Percentiles rank a stretch among this genome's conserved stretches.
Evolutionary conservation across 2,888 invertebrate genomes (phyloP).

Genomic region (Sacculina carcini): DNA sequence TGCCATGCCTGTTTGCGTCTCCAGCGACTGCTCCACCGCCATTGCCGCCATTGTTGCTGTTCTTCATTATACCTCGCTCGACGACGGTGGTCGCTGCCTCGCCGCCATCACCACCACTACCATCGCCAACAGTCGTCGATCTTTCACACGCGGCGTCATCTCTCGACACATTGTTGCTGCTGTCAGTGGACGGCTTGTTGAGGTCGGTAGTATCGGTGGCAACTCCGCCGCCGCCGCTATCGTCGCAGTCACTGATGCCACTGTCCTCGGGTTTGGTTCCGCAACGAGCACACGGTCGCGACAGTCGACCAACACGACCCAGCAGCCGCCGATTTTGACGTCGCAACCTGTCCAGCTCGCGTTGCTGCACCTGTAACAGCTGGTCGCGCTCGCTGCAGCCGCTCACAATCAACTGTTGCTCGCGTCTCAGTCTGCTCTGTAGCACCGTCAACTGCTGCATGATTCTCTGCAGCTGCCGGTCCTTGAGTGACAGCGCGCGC

Average conservation of each 20-base stretch:
- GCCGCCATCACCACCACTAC: too few relatives aligned
- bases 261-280: conserved; percentile 2
- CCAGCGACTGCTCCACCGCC: too few relatives aligned
- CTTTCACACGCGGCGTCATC: too few relatives aligned
- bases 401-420: conserved; percentile 40
- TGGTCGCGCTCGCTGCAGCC: conserved; percentile 41
- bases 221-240: neutral
- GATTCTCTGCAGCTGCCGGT: conserved; percentile 41
- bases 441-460: conserved; percentile 39
- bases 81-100: too few relatives aligned
- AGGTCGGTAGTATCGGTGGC: conserved; percentile 6
- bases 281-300: neutral
- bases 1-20: too few relatives aligned
- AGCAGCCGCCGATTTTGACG: conserved; percentile 4
- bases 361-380: conserved; percentile 38
- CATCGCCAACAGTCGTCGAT: too few relatives aligned
- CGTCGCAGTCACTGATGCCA: conserved; percentile 2
- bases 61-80: conserved; percentile 2
- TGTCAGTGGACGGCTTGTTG: too few relatives aligned
- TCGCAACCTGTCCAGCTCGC: conserved; percentile 31
- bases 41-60: too few relatives aligned
- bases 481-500: conserved; percentile 33
- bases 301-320: neutral
- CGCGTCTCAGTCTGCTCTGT: conserved; percentile 33
- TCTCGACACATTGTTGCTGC: too few relatives aligned